Evolutionary conservation across 53 echinoderm and acorn worm species (phyloP).

Genomic region (Astropecten irregularis): DNA sequence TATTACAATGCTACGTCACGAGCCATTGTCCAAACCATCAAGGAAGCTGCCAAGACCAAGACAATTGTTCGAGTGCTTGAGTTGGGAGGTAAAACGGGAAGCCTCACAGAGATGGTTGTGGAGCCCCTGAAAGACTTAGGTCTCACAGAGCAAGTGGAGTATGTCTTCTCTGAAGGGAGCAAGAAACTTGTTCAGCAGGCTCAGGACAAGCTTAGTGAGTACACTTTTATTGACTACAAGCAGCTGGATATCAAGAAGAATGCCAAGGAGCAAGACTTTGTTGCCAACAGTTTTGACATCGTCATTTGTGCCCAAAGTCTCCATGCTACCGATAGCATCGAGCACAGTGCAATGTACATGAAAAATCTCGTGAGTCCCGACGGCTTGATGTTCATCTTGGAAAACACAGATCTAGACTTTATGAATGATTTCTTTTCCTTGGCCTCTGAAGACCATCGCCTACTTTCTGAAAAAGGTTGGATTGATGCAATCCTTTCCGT

Average conservation of each 20-base stretch:
- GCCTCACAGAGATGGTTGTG: conserved; percentile 74
- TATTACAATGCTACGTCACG: conserved; percentile 77
- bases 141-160: conserved; percentile 75
- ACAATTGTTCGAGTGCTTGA: conserved; percentile 80
- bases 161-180: conserved; percentile 84
- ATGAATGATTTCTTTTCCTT: conserved; percentile 82
- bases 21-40: conserved; percentile 60
- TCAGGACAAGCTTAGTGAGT: conserved; percentile 68
- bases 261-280: conserved; percentile 76
- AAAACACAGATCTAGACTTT: conserved; percentile 71
- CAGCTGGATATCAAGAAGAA: conserved; percentile 84
- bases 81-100: conserved; percentile 85
- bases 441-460: neutral
- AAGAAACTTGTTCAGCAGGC: conserved; percentile 87
- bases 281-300: conserved; percentile 79
- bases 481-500: conserved; percentile 43
- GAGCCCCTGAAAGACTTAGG: conserved; percentile 72
- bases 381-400: conserved; percentile 80
- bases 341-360: conserved; percentile 64
- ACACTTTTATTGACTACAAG: conserved; percentile 78
- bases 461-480: conserved; percentile 67
- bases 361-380: conserved; percentile 72
- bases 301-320: conserved; percentile 82
- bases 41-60: conserved; percentile 68
- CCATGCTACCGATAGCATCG: conserved; percentile 64